Percentiles rank a stretch among this genome's conserved stretches.
phyloP scores from a whole-genome alignment of 1,140 invertebrate genomes.

The Heliconius eleuchia region DNA sequence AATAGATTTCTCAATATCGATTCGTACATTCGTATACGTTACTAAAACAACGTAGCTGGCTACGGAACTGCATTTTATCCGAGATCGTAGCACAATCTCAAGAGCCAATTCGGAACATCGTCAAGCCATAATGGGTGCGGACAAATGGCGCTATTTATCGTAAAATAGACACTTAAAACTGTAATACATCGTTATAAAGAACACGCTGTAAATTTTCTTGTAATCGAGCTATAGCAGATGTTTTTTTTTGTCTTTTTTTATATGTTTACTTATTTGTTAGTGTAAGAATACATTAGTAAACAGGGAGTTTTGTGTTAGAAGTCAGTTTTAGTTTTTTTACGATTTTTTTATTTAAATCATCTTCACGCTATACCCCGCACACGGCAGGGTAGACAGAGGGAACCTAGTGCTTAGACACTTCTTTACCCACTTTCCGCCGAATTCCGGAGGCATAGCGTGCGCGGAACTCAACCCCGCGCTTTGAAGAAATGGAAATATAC shows the following conservation, averaged over 20 bases:
- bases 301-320: neutral
- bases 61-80: constrained; percentile 55
- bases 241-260: neutral
- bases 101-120: constrained; percentile 60
- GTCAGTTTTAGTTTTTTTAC: neutral
- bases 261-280: neutral
- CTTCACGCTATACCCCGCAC: no score
- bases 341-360: neutral
- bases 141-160: constrained; percentile 68
- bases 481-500: no score
- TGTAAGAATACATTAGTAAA: neutral
- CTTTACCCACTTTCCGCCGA: no score
- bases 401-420: no score
- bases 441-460: no score
- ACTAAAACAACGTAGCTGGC: constrained; percentile 36
- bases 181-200: constrained; percentile 55
- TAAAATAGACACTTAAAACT: constrained; percentile 69
- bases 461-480: no score
- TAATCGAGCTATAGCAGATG: neutral
- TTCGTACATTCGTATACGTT: constrained; percentile 20
- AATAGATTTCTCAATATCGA: neutral
- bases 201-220: constrained; percentile 42
- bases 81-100: constrained; percentile 49
- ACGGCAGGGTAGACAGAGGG: no score
- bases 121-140: constrained; percentile 55